Conservation (phyloP, 2,797 vertebrate species). For the Poecilia wingei region DNA sequence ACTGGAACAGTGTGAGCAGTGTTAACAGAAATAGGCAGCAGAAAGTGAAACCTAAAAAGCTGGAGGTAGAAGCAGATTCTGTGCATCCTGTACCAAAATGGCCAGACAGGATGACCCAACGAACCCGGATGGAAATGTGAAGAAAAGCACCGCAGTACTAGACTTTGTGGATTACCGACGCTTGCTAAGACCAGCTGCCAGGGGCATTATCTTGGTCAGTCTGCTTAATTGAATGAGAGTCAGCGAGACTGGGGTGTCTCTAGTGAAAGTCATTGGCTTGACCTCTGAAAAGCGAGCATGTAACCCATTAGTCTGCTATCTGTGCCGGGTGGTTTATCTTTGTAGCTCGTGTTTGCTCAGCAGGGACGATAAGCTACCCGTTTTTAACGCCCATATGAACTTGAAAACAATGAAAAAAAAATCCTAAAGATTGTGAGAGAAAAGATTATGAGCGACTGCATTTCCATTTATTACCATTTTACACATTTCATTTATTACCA, state of each 20-base stretch:
- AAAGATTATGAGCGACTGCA: conserved; percentile 24
- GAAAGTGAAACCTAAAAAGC: neutral
- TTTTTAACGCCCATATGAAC: conserved; percentile 22
- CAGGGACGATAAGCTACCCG: conserved; percentile 54
- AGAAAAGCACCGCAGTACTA: conserved; percentile 55
- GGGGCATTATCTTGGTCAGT: conserved; percentile 73
- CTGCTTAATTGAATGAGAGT: conserved; percentile 76
- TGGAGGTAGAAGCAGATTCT: neutral
- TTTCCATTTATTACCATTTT: conserved; percentile 72
- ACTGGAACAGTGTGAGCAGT: neutral
- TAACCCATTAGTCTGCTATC: conserved; percentile 72
- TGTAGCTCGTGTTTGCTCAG: conserved; percentile 55
- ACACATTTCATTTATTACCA: conserved; percentile 62
- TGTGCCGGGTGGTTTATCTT: conserved; percentile 57
- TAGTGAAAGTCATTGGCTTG: conserved; percentile 78
- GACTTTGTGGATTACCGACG: conserved; percentile 74
- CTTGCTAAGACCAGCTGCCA: conserved; percentile 74
- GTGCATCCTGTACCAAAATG: conserved; percentile 31
- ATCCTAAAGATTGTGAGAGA: conserved; percentile 19
- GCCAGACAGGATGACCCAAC: conserved; percentile 52
- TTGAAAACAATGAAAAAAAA: conserved; percentile 37
- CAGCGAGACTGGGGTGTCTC: conserved; percentile 64
- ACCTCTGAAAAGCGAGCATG: conserved; percentile 72
- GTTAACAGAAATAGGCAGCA: neutral
- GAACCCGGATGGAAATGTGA: conserved; percentile 51